Percentiles rank a stretch among this genome's conserved stretches.
These are phyloP conservation scores for Plagodis pulveraria DNA, from an alignment of 2,888 invertebrate genomes.

Conservation along the genomic window DNA sequence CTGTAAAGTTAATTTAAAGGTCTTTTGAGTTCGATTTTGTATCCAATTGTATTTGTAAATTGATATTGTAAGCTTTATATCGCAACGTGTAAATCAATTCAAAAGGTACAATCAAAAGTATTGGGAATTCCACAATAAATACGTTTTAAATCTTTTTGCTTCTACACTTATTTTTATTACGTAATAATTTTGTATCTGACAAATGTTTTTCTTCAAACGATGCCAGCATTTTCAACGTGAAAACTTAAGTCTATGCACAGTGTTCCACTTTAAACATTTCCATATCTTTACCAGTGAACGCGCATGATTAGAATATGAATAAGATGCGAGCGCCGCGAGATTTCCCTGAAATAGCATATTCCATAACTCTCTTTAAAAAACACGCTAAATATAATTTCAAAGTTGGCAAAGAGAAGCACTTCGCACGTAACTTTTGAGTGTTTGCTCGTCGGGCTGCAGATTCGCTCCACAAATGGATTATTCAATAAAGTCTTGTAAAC, in stretches of 20 bases:
- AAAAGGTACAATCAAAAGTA: no score
- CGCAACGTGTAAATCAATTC: no score
- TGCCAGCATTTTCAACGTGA: no score
- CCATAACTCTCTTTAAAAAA: slow-evolving; percentile 11
- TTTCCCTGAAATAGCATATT: not conserved
- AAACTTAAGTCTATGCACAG: no score
- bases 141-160: no score
- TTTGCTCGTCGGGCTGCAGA: slow-evolving; percentile 26
- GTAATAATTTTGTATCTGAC: no score
- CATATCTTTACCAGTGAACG: not conserved
- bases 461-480: slow-evolving; percentile 44
- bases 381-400: slow-evolving; percentile 27
- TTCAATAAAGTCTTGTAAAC: slow-evolving; percentile 57
- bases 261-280: not conserved
- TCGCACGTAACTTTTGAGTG: slow-evolving; percentile 33
- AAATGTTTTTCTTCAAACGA: no score
- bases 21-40: slow-evolving; percentile 19
- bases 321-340: not conserved
- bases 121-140: no score
- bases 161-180: no score
- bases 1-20: slow-evolving; percentile 21
- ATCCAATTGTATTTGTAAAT: slow-evolving; percentile 22
- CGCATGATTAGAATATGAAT: slow-evolving; percentile 12
- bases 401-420: slow-evolving; percentile 12
- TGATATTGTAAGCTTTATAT: not conserved